These are phyloP conservation scores for Tipula lateralis DNA, from an alignment of 2,888 invertebrate species.

Conservation along the genomic window DNA sequence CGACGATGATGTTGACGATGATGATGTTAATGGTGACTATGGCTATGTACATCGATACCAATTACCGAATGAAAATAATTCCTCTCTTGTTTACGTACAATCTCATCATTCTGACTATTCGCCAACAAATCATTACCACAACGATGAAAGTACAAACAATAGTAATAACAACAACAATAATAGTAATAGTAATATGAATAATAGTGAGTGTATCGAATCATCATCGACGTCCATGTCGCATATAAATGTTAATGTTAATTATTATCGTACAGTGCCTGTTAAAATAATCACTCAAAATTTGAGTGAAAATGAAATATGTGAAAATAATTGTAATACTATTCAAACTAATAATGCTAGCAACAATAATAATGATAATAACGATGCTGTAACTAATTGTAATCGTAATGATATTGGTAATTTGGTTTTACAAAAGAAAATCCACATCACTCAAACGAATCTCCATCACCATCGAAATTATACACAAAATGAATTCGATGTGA, in stretches of 20 bases:
- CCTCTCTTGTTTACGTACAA: neutral
- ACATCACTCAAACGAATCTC: neutral
- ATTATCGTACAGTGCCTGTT: conserved; percentile 29
- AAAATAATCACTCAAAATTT: conserved; percentile 7
- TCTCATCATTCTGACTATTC: conserved; percentile 27
- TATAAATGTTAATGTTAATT: neutral
- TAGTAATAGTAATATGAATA: neutral
- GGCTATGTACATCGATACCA: neutral
- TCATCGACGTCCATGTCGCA: neutral
- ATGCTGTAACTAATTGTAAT: neutral
- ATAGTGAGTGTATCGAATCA: neutral
- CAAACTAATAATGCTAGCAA: neutral
- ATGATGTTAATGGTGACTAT: neutral
- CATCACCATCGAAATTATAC: neutral
- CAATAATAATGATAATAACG: neutral
- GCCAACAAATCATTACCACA: neutral
- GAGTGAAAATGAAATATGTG: neutral
- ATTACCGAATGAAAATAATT: neutral
- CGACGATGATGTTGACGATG: neutral
- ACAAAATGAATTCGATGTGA: neutral
- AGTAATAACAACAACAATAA: neutral
- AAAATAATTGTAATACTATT: conserved; percentile 4
- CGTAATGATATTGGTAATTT: neutral
- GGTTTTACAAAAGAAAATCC: conserved; percentile 3
- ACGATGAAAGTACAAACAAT: neutral